phyloP scores from a whole-genome alignment of 2,888 invertebrate species.

The Luffia ferchaultella region DNA sequence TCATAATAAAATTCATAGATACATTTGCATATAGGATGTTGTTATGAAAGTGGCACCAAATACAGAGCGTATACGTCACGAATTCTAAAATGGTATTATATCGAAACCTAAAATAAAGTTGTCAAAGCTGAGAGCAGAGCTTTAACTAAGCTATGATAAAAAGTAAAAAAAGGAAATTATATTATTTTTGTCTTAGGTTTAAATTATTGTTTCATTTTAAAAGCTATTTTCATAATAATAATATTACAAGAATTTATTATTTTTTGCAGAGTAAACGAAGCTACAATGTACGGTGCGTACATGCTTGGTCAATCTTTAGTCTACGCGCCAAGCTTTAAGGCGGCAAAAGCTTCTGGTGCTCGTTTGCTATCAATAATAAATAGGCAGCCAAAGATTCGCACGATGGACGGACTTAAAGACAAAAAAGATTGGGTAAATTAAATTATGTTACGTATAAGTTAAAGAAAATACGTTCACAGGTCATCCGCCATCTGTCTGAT shows the following conservation, averaged over 20 bases:
- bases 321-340: conserved; percentile 79
- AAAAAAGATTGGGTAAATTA: conserved; percentile 23
- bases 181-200: not conserved
- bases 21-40: no score
- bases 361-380: conserved; percentile 39
- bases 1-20: no score
- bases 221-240: no score
- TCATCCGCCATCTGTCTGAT: not conserved
- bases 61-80: no score
- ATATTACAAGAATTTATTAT: not conserved
- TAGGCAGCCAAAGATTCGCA: conserved; percentile 37
- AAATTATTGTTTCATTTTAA: no score
- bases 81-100: no score
- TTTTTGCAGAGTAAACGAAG: conserved; percentile 71
- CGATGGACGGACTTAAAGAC: conserved; percentile 36
- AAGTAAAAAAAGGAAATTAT: not conserved
- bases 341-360: conserved; percentile 64
- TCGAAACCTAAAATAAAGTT: no score
- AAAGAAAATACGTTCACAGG: not conserved
- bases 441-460: not conserved
- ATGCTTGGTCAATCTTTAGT: conserved; percentile 81
- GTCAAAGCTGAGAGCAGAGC: not conserved
- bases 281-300: conserved; percentile 79
- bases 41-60: no score
- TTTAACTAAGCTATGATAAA: not conserved